Conservation (phyloP, 2,888 invertebrate genomes). For the Drosophila diplacantha region DNA sequence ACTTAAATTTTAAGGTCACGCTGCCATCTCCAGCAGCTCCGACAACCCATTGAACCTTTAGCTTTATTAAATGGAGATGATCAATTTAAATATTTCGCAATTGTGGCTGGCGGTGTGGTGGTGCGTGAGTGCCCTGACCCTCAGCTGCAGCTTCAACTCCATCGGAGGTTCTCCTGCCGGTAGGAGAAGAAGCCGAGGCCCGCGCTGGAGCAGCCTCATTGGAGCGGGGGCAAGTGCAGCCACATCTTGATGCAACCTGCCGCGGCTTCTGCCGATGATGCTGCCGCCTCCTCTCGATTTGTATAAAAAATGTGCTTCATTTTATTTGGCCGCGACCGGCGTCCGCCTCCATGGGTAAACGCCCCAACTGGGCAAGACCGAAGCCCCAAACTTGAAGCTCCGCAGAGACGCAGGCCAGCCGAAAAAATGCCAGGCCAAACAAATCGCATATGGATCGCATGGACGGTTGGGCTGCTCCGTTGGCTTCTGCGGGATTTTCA, state of each 20-base stretch:
- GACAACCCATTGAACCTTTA: constrained; percentile 36
- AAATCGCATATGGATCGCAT: constrained; percentile 72
- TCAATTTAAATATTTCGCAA: constrained; percentile 76
- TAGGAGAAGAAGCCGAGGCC: background rate
- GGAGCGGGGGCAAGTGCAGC: constrained; percentile 38
- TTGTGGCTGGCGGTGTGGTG: constrained; percentile 30
- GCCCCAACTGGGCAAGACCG: constrained; percentile 59
- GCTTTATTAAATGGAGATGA: constrained; percentile 77
- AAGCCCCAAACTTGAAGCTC: constrained; percentile 18
- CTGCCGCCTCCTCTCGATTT: constrained; percentile 49
- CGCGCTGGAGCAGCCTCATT: constrained; percentile 16
- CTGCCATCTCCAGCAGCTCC: constrained; percentile 1
- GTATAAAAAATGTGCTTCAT: constrained; percentile 75
- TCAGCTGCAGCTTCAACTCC: constrained; percentile 10
- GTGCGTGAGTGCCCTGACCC: constrained; percentile 44
- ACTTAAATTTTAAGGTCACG: background rate
- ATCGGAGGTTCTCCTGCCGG: background rate
- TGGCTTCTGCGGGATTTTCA: constrained; percentile 23
- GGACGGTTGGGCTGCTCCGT: constrained; percentile 16
- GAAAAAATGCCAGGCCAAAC: constrained; percentile 63
- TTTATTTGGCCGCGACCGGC: constrained; percentile 72
- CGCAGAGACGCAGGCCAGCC: constrained; percentile 37
- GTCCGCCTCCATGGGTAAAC: constrained; percentile 70
- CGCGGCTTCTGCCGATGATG: constrained; percentile 22
- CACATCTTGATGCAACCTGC: constrained; percentile 65